A percentile compares a stretch with the other conserved stretches of the same genome.
These are phyloP conservation scores for Pelvicachromis taeniatus DNA, from an alignment of 2,113 vertebrate genomes.

Conservation along the genomic window DNA sequence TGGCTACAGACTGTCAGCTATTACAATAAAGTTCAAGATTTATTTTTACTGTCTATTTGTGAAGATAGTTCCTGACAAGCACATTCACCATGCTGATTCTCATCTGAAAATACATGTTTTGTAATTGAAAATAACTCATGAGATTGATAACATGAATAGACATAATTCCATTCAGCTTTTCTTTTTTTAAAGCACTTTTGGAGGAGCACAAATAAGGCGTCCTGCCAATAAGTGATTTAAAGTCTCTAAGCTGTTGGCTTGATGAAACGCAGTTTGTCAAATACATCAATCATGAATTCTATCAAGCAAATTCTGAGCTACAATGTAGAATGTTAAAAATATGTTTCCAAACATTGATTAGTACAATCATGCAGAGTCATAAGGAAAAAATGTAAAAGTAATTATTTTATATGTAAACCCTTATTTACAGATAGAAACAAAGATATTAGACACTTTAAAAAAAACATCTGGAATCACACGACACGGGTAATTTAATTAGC, in stretches of 20 bases:
- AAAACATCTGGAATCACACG: not conserved
- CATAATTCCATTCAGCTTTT: no score
- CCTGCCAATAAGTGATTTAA: not conserved
- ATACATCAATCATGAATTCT: not conserved
- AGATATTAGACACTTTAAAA: not conserved
- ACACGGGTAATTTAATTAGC: not conserved
- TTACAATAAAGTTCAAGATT: fast-evolving
- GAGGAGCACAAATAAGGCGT: not conserved
- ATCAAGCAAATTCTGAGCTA: not conserved
- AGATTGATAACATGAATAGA: not conserved
- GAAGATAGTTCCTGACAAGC: not conserved
- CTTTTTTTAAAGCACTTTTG: no score
- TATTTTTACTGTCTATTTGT: not conserved
- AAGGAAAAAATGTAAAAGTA: not conserved
- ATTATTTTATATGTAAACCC: not conserved
- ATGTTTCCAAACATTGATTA: not conserved
- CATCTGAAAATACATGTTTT: not conserved
- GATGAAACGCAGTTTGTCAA: not conserved
- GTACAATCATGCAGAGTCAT: not conserved
- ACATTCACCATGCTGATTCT: not conserved
- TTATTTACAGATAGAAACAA: not conserved
- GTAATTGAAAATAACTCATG: not conserved
- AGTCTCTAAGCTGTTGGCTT: not conserved
- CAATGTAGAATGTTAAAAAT: not conserved
- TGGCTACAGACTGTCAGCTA: not conserved